Base-by-base conservation (phyloP, 2,113 vertebrate genomes). In the Lampris incognitus region DNA sequence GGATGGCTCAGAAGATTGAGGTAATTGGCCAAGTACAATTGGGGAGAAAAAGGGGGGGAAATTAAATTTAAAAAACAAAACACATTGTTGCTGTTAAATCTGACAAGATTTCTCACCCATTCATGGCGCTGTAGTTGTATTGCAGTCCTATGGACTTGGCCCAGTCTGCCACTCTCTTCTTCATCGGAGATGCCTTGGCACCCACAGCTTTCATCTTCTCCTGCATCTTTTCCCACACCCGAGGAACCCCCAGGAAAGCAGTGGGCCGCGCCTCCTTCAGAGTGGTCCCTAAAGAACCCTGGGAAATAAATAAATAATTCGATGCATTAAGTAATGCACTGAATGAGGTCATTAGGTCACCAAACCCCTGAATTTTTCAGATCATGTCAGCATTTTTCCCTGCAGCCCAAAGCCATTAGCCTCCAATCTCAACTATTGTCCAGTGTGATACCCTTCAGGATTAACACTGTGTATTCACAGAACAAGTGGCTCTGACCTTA, bases 181-280 rank as follows among this genome's bases (percentile, higher is more conserved):
- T 93, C 58, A 95, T 24, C 0, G 87, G 56, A 0, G 94, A 89
- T 0, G 81, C 85, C 66, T 95, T 94, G 7, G 87, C 87, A 13
- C 91, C 88, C 0, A 38, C 10, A 1, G 81, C 76, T 77, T 85
- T 93, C 93, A 95, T 94, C 50, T 75, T 93, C 79, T 95, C 95
- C 65, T 94, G 90, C 78, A 95, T 95, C 87, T 95, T 95, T 86
- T 95, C 95, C 94, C 94, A 95, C 11, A 95, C 92, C 2, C 95
- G 89, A 40, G 95, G 95, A 69, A 95, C 95, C 3, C 91, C 89
- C 51, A 93, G 54, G 74, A 92, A 93, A 41, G 80, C 83, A 4
- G 94, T 94, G 10, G 83, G 88, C 4, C 81, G 88, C 24, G 81
- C 92, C 54, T 93, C 94, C 74, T 81, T 90, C 74, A 93, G 41